phyloP scores from a whole-genome alignment of 2,888 invertebrate species.

The Rapana venosa region DNA sequence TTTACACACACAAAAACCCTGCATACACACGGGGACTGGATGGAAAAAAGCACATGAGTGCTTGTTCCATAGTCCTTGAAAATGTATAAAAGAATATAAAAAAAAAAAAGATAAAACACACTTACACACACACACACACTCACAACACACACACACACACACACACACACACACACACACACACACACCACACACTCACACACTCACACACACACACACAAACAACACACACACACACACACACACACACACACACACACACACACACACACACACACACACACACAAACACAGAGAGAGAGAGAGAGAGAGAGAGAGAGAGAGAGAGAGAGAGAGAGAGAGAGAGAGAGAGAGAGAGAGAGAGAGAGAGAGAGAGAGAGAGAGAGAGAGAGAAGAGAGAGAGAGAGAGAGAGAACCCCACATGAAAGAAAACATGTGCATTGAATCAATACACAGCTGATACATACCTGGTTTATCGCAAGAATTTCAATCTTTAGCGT shows the following conservation, averaged over 20 bases:
- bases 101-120: not conserved
- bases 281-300: not conserved
- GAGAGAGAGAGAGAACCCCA: not conserved
- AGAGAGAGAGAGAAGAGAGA: not conserved
- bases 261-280: not conserved
- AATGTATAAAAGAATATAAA: too few species aligned
- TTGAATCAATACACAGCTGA: too few species aligned
- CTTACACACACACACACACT: not conserved
- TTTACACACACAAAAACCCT: too few species aligned
- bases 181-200: not conserved
- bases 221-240: not conserved
- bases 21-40: too few species aligned
- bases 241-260: not conserved
- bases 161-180: not conserved
- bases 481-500: too few species aligned
- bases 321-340: not conserved
- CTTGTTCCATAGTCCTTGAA: not conserved
- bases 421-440: too few species aligned
- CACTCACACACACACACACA: not conserved
- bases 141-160: not conserved
- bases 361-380: not conserved
- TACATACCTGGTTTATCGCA: too few species aligned
- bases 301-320: not conserved
- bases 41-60: too few species aligned
- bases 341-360: not conserved